Percentiles rank a stretch among this genome's conserved stretches.
phyloP scores from a whole-genome alignment of 2,888 invertebrate genomes.

The Apoda limacodes region DNA sequence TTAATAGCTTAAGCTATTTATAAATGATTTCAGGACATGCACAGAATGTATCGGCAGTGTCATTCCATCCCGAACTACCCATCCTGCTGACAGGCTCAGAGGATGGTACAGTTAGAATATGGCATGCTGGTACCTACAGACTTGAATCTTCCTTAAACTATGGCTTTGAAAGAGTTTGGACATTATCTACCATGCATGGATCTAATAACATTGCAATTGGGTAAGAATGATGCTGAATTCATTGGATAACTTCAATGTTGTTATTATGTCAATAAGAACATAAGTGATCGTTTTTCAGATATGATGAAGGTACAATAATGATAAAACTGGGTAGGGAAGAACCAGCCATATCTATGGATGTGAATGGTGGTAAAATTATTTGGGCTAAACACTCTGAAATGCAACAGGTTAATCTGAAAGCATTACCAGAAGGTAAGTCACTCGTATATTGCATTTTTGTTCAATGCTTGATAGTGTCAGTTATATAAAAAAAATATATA shows the following conservation, averaged over 20 bases:
- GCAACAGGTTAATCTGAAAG: slow-evolving; percentile 95
- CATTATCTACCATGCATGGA: slow-evolving; percentile 91
- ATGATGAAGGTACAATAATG: slow-evolving; percentile 96
- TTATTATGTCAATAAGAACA: background rate
- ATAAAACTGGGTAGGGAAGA: slow-evolving; percentile 98
- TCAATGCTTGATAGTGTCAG: background rate
- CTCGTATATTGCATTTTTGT: background rate
- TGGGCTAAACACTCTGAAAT: slow-evolving; percentile 99
- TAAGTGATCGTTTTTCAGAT: slow-evolving; percentile 59
- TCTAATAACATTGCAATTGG: slow-evolving; percentile 97
- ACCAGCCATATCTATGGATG: slow-evolving; percentile 99
- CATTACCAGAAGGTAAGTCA: slow-evolving; percentile 76
- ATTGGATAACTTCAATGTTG: background rate
- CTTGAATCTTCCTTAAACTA: slow-evolving; percentile 97
- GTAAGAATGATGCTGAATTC: slow-evolving; percentile 32
- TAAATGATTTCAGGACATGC: slow-evolving; percentile 79
- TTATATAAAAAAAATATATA: background rate
- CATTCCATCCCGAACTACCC: slow-evolving; percentile 98
- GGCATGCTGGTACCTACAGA: slow-evolving; percentile 99
- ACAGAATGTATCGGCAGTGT: slow-evolving; percentile 95
- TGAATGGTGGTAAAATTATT: slow-evolving; percentile 97
- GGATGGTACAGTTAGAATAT: slow-evolving; percentile 96
- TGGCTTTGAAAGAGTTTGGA: slow-evolving; percentile 98
- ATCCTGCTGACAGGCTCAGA: slow-evolving; percentile 97
- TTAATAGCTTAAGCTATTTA: too few relatives aligned